These are phyloP conservation scores for Odobenus rosmarus DNA, from an alignment of 2,113 vertebrate species.

Conservation along the genomic window DNA sequence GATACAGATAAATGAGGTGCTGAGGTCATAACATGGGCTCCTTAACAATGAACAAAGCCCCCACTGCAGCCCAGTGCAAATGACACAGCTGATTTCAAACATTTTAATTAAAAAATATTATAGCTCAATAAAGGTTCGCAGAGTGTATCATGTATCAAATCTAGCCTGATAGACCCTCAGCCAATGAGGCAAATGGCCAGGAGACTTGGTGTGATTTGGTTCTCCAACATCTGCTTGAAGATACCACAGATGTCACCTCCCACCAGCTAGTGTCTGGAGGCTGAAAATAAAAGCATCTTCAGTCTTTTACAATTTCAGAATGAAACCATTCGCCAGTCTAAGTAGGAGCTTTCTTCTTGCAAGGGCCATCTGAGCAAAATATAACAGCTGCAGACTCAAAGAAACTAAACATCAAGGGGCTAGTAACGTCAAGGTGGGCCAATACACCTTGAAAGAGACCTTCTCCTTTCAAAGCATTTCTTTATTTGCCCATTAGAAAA, in stretches of 20 bases:
- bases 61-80: neutral
- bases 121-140: slow-evolving; percentile 7
- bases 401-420: neutral
- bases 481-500: slow-evolving; percentile 1
- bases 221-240: neutral
- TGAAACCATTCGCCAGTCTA: neutral
- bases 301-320: slow-evolving; percentile 16
- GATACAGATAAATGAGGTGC: slow-evolving; percentile 36
- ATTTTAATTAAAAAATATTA: slow-evolving; percentile 27
- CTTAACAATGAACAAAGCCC: slow-evolving; percentile 30
- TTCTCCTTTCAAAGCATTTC: neutral
- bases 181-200: neutral
- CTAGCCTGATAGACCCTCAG: neutral
- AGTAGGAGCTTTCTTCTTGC: neutral
- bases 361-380: neutral
- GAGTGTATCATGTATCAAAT: slow-evolving; percentile 4
- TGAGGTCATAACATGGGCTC: neutral
- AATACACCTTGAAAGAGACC: neutral
- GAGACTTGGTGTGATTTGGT: neutral
- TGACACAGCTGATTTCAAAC: slow-evolving; percentile 6
- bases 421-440: neutral
- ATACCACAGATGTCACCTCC: neutral
- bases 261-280: neutral
- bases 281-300: neutral
- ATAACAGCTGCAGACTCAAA: neutral